Conservation (phyloP, 2,113 vertebrate species). For the Pristiophorus japonicus region DNA sequence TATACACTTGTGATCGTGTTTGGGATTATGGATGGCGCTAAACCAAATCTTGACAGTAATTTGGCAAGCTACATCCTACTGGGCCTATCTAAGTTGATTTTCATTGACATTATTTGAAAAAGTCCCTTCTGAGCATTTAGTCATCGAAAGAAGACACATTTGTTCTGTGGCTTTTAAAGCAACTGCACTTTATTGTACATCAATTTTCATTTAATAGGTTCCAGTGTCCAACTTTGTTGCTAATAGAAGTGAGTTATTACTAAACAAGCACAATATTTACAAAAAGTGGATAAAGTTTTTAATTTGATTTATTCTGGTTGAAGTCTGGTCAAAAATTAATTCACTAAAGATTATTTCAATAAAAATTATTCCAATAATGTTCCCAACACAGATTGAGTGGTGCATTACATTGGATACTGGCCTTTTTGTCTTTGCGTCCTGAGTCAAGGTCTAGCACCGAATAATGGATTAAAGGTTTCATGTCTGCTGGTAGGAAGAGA, state of each 20-base stretch:
- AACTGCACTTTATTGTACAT: not conserved
- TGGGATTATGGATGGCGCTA: not conserved
- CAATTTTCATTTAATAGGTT: not conserved
- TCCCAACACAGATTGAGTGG: not conserved
- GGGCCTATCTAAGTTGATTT: not conserved
- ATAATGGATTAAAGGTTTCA: not conserved
- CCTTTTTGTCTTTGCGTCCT: not conserved
- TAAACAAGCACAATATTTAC: not conserved
- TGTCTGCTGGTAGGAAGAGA: not conserved
- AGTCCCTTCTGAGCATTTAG: slow-evolving; percentile 5
- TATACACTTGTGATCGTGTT: not conserved
- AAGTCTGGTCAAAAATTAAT: not conserved
- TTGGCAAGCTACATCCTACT: not conserved
- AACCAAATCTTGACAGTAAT: not conserved
- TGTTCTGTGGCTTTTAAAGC: not conserved
- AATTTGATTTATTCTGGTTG: not conserved
- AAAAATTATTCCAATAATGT: too few species aligned
- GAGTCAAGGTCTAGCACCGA: not conserved
- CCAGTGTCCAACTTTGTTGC: not conserved
- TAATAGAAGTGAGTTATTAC: not conserved
- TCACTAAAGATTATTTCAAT: not conserved
- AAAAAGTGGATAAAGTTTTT: not conserved
- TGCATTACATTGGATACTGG: not conserved
- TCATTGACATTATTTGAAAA: slow-evolving; percentile 30
- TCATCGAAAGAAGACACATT: not conserved